A percentile compares a stretch with the other conserved stretches of the same genome.
phyloP scores from a whole-genome alignment of 2,113 vertebrate species.

The Trogon melanurus region DNA sequence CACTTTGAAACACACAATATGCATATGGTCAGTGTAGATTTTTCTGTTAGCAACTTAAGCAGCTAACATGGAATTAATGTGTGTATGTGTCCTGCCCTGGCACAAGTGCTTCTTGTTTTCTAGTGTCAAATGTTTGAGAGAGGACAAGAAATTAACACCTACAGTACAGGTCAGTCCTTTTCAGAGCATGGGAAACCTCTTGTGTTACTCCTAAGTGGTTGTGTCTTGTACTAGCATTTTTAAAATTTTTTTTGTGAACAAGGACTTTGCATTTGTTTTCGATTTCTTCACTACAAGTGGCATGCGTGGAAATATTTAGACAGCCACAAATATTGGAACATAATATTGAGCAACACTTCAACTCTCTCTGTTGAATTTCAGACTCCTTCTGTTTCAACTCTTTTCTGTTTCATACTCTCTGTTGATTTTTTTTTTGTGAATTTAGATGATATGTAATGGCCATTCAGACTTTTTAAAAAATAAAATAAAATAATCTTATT shows the following conservation, averaged over 20 bases:
- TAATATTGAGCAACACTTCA: background rate
- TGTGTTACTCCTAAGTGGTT: background rate
- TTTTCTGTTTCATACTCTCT: too few species aligned
- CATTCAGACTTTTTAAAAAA: background rate
- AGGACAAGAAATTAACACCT: background rate
- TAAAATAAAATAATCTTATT: background rate
- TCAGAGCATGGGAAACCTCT: background rate
- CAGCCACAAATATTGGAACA: background rate
- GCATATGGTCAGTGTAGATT: background rate
- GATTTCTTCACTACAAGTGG: background rate
- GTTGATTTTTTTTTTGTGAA: too few species aligned
- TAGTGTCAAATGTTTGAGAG: background rate
- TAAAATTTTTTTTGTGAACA: background rate
- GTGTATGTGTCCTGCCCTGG: background rate
- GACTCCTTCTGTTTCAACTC: too few species aligned
- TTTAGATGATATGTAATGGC: background rate
- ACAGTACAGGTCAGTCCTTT: background rate
- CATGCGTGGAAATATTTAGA: background rate
- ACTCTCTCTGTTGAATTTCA: too few species aligned
- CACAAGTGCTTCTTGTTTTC: background rate
- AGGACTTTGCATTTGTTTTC: background rate
- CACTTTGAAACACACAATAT: background rate
- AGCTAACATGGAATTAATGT: background rate
- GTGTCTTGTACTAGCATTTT: background rate
- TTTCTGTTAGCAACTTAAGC: background rate